Conservation (phyloP, 2,888 invertebrate genomes). For the Scrobipalpa atriplicella region DNA sequence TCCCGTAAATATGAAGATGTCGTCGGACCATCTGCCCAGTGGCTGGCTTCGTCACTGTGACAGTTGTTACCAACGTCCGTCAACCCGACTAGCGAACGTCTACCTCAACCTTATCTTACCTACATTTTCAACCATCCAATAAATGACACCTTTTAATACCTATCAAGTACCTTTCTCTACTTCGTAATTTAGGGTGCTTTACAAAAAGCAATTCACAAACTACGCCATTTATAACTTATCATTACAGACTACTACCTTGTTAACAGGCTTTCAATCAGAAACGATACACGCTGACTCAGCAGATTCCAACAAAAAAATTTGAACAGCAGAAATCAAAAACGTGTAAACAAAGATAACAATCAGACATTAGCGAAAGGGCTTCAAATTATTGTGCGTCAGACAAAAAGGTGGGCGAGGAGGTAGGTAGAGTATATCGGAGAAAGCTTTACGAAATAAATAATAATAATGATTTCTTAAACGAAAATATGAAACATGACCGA, state of each 20-base stretch:
- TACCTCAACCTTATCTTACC: too few relatives aligned
- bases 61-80: too few relatives aligned
- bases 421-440: not conserved
- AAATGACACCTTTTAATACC: too few relatives aligned
- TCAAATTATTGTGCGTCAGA: conserved; percentile 67
- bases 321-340: conserved; percentile 45
- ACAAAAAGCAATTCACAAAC: conserved; percentile 35
- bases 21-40: too few relatives aligned
- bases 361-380: conserved; percentile 59
- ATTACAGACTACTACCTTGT: conserved; percentile 41
- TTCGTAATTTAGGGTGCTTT: not conserved
- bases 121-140: too few relatives aligned
- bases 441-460: conserved; percentile 1
- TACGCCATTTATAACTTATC: conserved; percentile 36
- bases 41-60: too few relatives aligned
- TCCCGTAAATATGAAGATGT: too few relatives aligned
- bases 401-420: conserved; percentile 44
- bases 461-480: too few relatives aligned
- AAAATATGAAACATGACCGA: too few relatives aligned
- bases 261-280: conserved; percentile 47
- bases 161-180: not conserved
- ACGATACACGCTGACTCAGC: conserved; percentile 52
- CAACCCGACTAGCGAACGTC: too few relatives aligned
- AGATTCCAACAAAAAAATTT: conserved; percentile 32
- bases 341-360: conserved; percentile 67